phyloP scores from a whole-genome alignment of 2,888 invertebrate species.

The Lasioglossum vierecki region DNA sequence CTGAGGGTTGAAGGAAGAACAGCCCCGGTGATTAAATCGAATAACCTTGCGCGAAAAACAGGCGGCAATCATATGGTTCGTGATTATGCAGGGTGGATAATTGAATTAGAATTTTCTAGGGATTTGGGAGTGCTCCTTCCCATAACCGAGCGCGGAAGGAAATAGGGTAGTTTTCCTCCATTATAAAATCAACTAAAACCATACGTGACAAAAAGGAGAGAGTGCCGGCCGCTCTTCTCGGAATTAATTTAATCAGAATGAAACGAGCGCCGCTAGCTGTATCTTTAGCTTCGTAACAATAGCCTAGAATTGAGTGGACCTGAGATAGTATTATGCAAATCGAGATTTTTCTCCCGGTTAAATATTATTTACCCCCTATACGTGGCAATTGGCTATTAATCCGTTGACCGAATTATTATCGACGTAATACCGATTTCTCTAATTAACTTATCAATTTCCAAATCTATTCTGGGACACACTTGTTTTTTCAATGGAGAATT shows the following conservation, averaged over 20 bases:
- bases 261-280: slow-evolving; percentile 68
- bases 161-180: slow-evolving; percentile 74
- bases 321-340: slow-evolving; percentile 65
- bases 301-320: slow-evolving; percentile 61
- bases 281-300: slow-evolving; percentile 68
- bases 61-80: slow-evolving; percentile 76
- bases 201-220: slow-evolving; percentile 77
- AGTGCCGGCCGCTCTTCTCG: slow-evolving; percentile 58
- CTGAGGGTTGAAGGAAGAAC: slow-evolving; percentile 24
- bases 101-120: slow-evolving; percentile 79
- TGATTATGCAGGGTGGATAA: slow-evolving; percentile 78
- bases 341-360: slow-evolving; percentile 52
- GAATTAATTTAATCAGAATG: slow-evolving; percentile 75
- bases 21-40: slow-evolving; percentile 43
- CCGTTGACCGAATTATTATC: neutral
- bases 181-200: slow-evolving; percentile 79
- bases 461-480: neutral
- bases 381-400: slow-evolving; percentile 35
- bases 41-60: slow-evolving; percentile 69
- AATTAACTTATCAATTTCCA: neutral
- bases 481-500: neutral
- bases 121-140: slow-evolving; percentile 66
- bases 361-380: slow-evolving; percentile 35
- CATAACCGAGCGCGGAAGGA: slow-evolving; percentile 64
- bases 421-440: neutral